Evolutionary conservation across 2,113 vertebrate genomes (phyloP).

Genomic region (Pomatostomus ruficeps): DNA sequence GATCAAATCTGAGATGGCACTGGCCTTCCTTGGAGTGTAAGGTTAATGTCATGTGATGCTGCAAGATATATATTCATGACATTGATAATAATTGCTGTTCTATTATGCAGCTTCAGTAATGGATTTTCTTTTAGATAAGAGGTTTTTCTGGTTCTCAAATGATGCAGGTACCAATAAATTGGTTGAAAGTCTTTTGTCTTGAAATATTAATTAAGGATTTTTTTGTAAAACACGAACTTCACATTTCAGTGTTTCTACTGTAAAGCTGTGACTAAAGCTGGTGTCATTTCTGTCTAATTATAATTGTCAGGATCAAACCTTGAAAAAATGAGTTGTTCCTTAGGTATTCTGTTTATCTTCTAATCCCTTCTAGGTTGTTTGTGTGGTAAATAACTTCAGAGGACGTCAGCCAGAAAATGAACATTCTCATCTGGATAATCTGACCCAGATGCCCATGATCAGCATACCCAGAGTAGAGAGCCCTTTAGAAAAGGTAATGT

Average conservation of each 20-base stretch:
- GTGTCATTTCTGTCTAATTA: not conserved
- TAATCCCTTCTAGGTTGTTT: slow-evolving; percentile 83
- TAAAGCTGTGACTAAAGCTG: not conserved
- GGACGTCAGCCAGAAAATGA: slow-evolving; percentile 86
- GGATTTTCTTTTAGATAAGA: not conserved
- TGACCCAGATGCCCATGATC: slow-evolving; percentile 75
- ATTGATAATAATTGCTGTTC: not conserved
- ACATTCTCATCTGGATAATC: slow-evolving; percentile 72
- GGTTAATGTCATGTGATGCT: not conserved
- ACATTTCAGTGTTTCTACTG: not conserved
- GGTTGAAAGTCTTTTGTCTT: not conserved
- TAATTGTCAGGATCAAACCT: slow-evolving; percentile 1
- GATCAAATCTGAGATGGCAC: not conserved
- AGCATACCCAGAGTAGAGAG: slow-evolving; percentile 88
- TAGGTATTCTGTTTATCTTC: slow-evolving; percentile 33
- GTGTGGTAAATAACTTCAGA: slow-evolving; percentile 97
- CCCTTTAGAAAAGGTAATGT: slow-evolving; percentile 92
- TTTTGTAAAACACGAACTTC: slow-evolving; percentile 11
- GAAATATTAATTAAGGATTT: slow-evolving; percentile 1
- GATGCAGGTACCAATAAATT: not conserved
- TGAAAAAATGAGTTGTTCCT: not conserved
- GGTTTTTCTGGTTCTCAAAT: not conserved
- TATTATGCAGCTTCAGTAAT: not conserved
- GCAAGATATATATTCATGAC: not conserved
- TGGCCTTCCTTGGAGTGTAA: not conserved